Percentiles rank a stretch among this genome's conserved stretches.
phyloP scores from a whole-genome alignment of 1,140 invertebrate species.

The Conus ventricosus region DNA sequence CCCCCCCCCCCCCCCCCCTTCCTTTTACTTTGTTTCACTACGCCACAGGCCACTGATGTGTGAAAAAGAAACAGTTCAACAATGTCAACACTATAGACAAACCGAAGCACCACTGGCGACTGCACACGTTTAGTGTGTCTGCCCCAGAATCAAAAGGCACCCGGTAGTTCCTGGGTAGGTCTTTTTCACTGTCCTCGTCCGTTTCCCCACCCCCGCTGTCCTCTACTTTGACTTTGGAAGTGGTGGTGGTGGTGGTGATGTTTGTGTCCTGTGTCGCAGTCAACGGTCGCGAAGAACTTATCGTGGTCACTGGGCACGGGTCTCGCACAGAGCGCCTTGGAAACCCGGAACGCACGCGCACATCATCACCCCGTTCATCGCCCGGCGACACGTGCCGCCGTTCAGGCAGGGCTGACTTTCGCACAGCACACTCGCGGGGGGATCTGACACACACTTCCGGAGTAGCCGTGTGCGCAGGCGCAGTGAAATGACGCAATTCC shows the following conservation, averaged over 20 bases:
- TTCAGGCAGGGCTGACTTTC: constrained; percentile 48
- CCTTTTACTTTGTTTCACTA: too few relatives aligned
- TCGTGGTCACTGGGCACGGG: background rate
- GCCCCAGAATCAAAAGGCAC: background rate
- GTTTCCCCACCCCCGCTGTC: background rate
- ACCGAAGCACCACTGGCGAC: background rate
- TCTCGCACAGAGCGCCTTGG: constrained; percentile 27
- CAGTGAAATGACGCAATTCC: constrained; percentile 38
- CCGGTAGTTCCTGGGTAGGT: constrained; percentile 15
- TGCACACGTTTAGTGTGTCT: background rate
- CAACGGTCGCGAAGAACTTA: background rate
- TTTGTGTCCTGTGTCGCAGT: background rate
- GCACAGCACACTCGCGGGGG: constrained; percentile 39
- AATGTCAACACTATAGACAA: background rate
- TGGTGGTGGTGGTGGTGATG: background rate
- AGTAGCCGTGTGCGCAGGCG: constrained; percentile 45
- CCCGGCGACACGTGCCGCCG: constrained; percentile 45
- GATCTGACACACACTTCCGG: constrained; percentile 50
- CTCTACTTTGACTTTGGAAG: background rate
- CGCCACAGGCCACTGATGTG: background rate
- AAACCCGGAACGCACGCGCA: constrained; percentile 24
- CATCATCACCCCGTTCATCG: background rate
- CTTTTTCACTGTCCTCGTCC: background rate
- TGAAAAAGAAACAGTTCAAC: background rate
- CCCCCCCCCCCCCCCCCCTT: too few relatives aligned